A percentile compares a stretch with the other conserved stretches of the same genome.
Conservation (phyloP, 2,888 invertebrate genomes). For the Metallyticus violacea region DNA sequence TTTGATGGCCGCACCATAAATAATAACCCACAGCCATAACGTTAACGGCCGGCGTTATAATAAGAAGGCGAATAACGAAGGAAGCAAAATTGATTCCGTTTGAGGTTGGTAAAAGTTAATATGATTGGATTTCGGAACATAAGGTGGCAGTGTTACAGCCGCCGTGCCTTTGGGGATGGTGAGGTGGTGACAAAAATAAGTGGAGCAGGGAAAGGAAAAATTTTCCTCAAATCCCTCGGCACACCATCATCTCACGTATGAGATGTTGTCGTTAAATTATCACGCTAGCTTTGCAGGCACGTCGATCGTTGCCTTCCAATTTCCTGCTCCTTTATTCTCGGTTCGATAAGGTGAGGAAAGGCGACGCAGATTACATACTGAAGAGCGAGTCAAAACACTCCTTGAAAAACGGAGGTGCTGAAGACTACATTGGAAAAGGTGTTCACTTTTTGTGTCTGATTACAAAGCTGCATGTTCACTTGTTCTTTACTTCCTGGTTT, state of each 20-base stretch:
- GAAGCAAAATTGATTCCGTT: background rate
- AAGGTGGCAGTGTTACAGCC: background rate
- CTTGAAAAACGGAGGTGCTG: background rate
- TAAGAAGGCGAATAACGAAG: background rate
- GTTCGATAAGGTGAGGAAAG: background rate
- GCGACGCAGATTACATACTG: background rate
- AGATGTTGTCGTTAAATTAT: background rate
- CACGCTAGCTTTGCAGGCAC: background rate
- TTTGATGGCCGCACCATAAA: background rate
- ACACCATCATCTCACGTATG: background rate
- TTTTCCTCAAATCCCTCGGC: background rate
- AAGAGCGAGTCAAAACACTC: background rate
- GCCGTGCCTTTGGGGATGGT: too few species aligned
- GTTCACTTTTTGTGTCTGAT: too few species aligned
- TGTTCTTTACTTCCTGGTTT: too few species aligned
- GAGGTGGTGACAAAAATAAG: background rate
- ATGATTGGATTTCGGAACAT: background rate
- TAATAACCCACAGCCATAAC: background rate
- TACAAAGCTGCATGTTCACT: too few species aligned
- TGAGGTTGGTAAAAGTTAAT: background rate
- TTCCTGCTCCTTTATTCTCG: background rate
- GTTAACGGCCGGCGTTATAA: background rate
- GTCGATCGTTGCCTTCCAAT: background rate
- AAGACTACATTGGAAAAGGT: background rate
- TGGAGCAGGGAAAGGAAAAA: background rate